Evolutionary conservation across 2,888 invertebrate species (phyloP).

Genomic region (Cantharis rustica): DNA sequence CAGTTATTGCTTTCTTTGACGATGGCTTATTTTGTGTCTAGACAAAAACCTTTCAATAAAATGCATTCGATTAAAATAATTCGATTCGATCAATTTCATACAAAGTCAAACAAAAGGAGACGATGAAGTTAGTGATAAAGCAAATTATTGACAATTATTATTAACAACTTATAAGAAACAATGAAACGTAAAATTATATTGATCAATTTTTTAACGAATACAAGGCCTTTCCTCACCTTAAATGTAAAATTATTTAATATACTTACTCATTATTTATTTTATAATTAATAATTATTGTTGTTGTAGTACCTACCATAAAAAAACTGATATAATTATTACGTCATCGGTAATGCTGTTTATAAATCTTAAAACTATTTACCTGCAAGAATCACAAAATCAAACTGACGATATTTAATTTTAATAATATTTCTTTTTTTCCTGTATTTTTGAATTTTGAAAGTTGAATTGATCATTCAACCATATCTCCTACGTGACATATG

Average conservation of each 20-base stretch:
- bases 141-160: neutral
- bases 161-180: neutral
- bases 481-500: neutral
- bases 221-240: conserved; percentile 1
- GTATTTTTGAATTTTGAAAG: too few species aligned
- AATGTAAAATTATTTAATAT: neutral
- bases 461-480: neutral
- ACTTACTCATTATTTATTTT: neutral
- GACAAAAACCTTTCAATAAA: neutral
- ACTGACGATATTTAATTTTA: too few species aligned
- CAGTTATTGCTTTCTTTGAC: neutral
- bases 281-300: neutral
- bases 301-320: neutral
- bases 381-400: neutral
- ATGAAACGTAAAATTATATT: neutral
- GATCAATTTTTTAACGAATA: neutral
- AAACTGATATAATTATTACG: neutral
- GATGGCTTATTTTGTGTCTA: neutral
- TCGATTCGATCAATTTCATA: neutral
- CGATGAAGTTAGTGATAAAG: neutral
- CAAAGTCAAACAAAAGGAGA: neutral
- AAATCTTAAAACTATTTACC: neutral
- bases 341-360: neutral
- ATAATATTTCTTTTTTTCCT: too few species aligned
- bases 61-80: neutral